Conservation (phyloP, 1,140 invertebrate genomes). For the Frieseomelitta varia region DNA sequence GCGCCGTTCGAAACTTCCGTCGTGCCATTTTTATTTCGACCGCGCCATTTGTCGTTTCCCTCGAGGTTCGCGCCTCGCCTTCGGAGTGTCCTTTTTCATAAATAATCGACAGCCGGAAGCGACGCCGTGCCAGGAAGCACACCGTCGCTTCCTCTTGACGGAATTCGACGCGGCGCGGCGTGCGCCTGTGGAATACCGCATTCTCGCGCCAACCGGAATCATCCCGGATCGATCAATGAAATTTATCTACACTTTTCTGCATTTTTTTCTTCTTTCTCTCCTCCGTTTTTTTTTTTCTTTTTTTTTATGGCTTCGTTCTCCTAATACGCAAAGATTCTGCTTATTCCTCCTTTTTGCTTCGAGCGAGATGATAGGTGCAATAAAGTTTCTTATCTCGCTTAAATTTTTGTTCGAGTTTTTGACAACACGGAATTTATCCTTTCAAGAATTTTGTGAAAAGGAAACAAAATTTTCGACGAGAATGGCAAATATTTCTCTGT, state of each 20-base stretch:
- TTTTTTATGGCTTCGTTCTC: no score
- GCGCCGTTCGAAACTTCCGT: not conserved
- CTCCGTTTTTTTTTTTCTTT: no score
- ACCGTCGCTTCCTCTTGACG: not conserved
- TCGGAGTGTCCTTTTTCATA: conserved; percentile 35
- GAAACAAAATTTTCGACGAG: no score
- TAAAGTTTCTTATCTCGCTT: no score
- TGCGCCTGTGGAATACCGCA: not conserved
- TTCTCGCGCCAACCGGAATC: not conserved
- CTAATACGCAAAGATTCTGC: no score
- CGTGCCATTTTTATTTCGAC: conserved; percentile 26
- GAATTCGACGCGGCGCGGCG: conserved; percentile 37
- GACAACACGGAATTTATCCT: no score
- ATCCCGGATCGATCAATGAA: conserved; percentile 11
- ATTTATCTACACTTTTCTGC: not conserved
- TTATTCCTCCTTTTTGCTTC: no score
- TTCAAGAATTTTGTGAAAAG: no score
- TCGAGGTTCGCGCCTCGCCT: not conserved
- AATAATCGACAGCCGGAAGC: conserved; percentile 32
- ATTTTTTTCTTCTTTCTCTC: no score
- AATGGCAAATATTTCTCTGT: no score
- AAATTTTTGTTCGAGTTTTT: no score
- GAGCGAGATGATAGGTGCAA: no score
- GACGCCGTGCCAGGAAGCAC: conserved; percentile 3
- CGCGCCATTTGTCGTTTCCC: not conserved